Conservation (phyloP, 1,140 invertebrate genomes). For the Aricia agestis region DNA sequence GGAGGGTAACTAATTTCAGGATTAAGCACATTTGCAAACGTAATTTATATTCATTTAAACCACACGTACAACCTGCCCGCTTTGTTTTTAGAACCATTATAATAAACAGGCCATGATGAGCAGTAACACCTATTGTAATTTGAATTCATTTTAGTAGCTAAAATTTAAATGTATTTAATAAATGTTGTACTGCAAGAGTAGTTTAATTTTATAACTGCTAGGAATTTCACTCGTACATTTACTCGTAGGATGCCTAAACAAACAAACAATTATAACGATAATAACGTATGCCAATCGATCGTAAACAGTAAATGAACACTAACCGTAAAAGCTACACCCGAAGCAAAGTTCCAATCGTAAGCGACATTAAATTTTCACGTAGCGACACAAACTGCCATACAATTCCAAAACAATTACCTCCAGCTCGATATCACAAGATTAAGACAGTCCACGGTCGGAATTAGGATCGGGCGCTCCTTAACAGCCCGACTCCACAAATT, state of each 20-base stretch:
- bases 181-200: neutral
- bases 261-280: too few species aligned
- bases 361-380: constrained; percentile 28
- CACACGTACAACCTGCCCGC: constrained; percentile 32
- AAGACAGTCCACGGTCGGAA: constrained; percentile 70
- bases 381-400: constrained; percentile 28
- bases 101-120: constrained; percentile 11
- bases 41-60: constrained; percentile 71
- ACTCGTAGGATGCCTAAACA: too few species aligned
- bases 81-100: constrained; percentile 18
- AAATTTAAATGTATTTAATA: too few species aligned
- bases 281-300: neutral
- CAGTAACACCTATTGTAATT: neutral
- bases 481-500: constrained; percentile 73
- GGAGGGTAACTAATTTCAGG: constrained; percentile 60
- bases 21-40: constrained; percentile 67
- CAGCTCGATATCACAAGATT: constrained; percentile 69
- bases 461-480: constrained; percentile 66
- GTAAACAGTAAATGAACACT: too few species aligned
- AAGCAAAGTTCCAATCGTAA: constrained; percentile 7
- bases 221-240: too few species aligned
- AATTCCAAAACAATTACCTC: constrained; percentile 75
- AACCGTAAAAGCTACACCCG: neutral
- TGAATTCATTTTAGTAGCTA: neutral
- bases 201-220: neutral